Evolutionary conservation across 35 echinoderm and acorn worm genomes (phyloP).

Genomic region (Patiria miniata): DNA sequence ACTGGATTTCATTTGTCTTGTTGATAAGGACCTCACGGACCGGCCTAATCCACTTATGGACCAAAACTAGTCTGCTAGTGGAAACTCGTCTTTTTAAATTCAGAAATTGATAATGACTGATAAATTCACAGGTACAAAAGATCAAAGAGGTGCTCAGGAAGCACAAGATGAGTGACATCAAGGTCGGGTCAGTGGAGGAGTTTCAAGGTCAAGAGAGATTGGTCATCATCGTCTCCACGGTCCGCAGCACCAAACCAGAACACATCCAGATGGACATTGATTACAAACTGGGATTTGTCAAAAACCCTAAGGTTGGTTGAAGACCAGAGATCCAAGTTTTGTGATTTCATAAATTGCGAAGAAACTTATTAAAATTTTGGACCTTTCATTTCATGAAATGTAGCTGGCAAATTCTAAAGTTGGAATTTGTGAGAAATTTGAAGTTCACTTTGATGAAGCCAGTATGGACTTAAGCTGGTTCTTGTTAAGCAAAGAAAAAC

Average conservation of each 20-base stretch:
- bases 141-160: conserved; percentile 69
- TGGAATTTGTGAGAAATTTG: background rate
- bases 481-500: background rate
- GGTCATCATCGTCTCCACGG: conserved; percentile 95
- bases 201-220: conserved; percentile 96
- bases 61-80: too few relatives aligned
- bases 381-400: background rate
- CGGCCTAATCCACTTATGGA: too few relatives aligned
- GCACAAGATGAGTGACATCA: conserved; percentile 68
- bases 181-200: conserved; percentile 98
- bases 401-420: too few relatives aligned
- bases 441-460: background rate
- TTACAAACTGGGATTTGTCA: conserved; percentile 89
- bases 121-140: conserved; percentile 72
- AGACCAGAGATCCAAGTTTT: background rate
- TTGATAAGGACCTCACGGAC: too few relatives aligned
- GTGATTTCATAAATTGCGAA: background rate
- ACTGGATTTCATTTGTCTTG: too few relatives aligned
- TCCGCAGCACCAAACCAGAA: conserved; percentile 88
- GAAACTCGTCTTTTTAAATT: too few relatives aligned
- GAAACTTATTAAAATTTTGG: background rate
- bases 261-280: conserved; percentile 84
- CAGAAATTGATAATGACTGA: too few relatives aligned
- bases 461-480: background rate
- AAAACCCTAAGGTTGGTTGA: conserved; percentile 82